Conservation (phyloP, 2,797 vertebrate species). For the Ceyx erithaca region DNA sequence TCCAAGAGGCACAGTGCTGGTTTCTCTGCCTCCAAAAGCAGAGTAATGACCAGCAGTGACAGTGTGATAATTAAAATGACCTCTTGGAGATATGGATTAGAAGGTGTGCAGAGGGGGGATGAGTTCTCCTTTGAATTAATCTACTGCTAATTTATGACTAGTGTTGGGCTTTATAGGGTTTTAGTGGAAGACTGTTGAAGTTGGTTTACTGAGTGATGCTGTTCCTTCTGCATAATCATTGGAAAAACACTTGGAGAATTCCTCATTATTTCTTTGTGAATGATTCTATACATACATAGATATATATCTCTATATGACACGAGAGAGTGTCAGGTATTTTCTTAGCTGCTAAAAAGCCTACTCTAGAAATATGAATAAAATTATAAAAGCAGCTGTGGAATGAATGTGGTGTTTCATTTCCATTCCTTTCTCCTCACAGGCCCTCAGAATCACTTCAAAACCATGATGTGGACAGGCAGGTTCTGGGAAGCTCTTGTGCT, state of each 20-base stretch:
- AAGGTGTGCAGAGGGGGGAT: slow-evolving; percentile 29
- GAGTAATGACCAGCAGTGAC: slow-evolving; percentile 74
- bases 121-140: slow-evolving; percentile 64
- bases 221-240: slow-evolving; percentile 45
- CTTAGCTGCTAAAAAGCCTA: background rate
- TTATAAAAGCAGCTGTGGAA: slow-evolving; percentile 35
- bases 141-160: slow-evolving; percentile 57
- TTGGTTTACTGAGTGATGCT: slow-evolving; percentile 50
- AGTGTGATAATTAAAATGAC: slow-evolving; percentile 80
- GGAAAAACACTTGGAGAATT: slow-evolving; percentile 49
- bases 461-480: accelerated
- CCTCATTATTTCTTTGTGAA: slow-evolving; percentile 28
- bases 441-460: background rate
- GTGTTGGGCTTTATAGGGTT: slow-evolving; percentile 56
- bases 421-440: background rate
- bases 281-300: background rate
- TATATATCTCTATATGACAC: background rate
- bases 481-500: background rate
- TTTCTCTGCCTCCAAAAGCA: slow-evolving; percentile 62
- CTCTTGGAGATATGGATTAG: slow-evolving; percentile 76
- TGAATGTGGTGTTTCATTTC: slow-evolving; percentile 8
- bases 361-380: slow-evolving; percentile 74
- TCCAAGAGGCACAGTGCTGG: slow-evolving; percentile 51
- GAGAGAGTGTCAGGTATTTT: slow-evolving; percentile 30
- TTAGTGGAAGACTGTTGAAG: slow-evolving; percentile 63